A percentile compares a stretch with the other conserved stretches of the same genome.
Conservation (phyloP, 1,140 invertebrate genomes). For the Caenorhabditis remanei region DNA sequence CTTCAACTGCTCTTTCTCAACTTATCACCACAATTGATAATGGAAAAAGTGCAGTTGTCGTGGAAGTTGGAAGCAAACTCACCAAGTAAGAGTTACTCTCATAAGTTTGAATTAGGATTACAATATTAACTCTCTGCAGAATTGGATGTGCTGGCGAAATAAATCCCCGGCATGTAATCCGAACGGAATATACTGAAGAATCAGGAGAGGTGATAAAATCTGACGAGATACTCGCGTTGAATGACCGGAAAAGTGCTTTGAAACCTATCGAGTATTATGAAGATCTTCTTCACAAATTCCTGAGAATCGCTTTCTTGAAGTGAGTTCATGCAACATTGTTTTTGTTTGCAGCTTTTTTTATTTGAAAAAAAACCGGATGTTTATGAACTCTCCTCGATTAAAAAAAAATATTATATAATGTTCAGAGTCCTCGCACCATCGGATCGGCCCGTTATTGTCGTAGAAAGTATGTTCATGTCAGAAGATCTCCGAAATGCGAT, state of each 20-base stretch:
- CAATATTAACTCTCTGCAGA: not conserved
- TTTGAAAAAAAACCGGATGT: no score
- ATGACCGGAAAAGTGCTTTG: not conserved
- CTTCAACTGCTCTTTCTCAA: constrained; percentile 36
- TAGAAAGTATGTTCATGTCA: constrained; percentile 44
- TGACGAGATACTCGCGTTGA: constrained; percentile 30
- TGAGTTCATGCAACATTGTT: not conserved
- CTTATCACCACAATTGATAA: constrained; percentile 31
- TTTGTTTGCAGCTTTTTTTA: no score
- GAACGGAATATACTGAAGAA: constrained; percentile 29
- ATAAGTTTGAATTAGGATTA: not conserved
- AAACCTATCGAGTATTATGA: constrained; percentile 29
- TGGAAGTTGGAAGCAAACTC: constrained; percentile 21
- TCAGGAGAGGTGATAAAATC: not conserved
- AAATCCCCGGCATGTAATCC: constrained; percentile 3
- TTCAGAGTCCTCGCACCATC: constrained; percentile 18
- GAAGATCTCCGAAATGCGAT: constrained; percentile 18
- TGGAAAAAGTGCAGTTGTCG: constrained; percentile 29
- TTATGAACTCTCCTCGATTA: not conserved
- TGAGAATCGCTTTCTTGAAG: constrained; percentile 1
- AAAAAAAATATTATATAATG: no score
- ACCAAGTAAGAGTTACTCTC: not conserved
- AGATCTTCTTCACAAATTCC: constrained; percentile 16
- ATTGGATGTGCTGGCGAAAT: constrained; percentile 35
- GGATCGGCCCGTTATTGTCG: constrained; percentile 30